Evolutionary conservation across 2,888 invertebrate genomes (phyloP), one percentile per base, ranked within the genome.

Genomic region (Ormyrus thymus): DNA sequence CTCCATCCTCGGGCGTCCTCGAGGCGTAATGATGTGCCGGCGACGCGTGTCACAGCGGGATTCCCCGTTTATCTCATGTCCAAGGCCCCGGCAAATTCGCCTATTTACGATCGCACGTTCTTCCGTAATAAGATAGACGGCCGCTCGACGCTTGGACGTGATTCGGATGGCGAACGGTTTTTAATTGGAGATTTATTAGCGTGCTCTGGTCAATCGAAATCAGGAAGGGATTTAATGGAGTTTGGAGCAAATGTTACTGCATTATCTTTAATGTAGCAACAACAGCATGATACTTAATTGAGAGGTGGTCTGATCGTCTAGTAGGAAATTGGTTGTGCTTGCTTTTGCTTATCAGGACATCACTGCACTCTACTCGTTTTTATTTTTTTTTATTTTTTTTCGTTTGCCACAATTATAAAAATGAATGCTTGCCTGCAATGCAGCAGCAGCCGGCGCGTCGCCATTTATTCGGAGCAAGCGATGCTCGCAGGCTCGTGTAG

Each of bases 11-110:
- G 29, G 29, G 89, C 89, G 89, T 88, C 87, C 84, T 86, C 29
- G 29, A 3, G 81, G 4, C 86, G 85, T 90, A 89, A 90, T 90
- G 89, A 90, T 87, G 89, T 86, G 83, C 86, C 84, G 29, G 73
- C 15, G 87, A 86, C 90, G 89, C 90, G 90, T 90, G 90, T 86
- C 89, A 74, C 89, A 86, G 88, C 87, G 86, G 86, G 87, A 84
- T 81, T 62, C 66, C 46, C 51, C 43, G 51, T 53, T 43, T 64
- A 65, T 78, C 71, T 8, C 7, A n/a, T 45, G 7, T 13, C 71
- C 43, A 10, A 53, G 53, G 15, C 48, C 29, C 56, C 45, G 50
- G 45, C n/a, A 15, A 69, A 76, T 76, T 68, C 75, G 46, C 46
- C 61, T 53, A 46, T 75, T 75, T 68, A 55, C 46, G 29, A 61